Conservation (phyloP, 1,140 invertebrate genomes). For the Brachionus rotundiformis region DNA sequence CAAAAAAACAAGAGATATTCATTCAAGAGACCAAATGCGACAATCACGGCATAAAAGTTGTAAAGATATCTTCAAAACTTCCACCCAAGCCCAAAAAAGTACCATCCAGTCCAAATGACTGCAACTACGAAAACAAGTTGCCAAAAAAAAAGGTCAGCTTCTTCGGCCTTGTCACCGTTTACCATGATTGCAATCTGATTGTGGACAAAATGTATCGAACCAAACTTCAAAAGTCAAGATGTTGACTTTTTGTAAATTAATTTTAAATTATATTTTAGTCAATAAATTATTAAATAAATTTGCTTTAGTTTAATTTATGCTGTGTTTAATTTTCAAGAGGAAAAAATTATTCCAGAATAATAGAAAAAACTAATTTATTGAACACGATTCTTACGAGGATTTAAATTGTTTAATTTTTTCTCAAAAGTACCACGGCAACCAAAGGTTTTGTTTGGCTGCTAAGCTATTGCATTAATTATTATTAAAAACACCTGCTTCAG, state of each 20-base stretch:
- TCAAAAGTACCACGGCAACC: slow-evolving; percentile 19
- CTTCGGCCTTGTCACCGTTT: not conserved
- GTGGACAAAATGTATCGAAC: not conserved
- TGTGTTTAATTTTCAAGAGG: slow-evolving; percentile 14
- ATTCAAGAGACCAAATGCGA: not conserved
- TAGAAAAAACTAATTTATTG: not conserved
- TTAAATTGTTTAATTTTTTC: slow-evolving; percentile 18
- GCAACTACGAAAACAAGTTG: not conserved
- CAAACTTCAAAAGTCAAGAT: not conserved
- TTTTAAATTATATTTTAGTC: not conserved
- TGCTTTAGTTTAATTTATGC: not conserved
- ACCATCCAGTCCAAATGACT: not conserved
- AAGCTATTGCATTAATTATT: slow-evolving; percentile 29
- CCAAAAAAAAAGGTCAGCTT: not conserved
- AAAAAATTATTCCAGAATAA: not conserved
- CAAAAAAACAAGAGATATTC: not conserved
- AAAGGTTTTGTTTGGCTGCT: slow-evolving; percentile 33
- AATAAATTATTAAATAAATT: not conserved
- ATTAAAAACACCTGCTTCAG: not conserved
- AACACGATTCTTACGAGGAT: not conserved
- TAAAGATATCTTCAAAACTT: not conserved
- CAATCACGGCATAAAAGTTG: not conserved
- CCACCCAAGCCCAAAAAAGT: not conserved
- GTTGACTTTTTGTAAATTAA: not conserved
- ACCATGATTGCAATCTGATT: not conserved